phyloP scores from a whole-genome alignment of 1,140 invertebrate genomes.

The Solen grandis region DNA sequence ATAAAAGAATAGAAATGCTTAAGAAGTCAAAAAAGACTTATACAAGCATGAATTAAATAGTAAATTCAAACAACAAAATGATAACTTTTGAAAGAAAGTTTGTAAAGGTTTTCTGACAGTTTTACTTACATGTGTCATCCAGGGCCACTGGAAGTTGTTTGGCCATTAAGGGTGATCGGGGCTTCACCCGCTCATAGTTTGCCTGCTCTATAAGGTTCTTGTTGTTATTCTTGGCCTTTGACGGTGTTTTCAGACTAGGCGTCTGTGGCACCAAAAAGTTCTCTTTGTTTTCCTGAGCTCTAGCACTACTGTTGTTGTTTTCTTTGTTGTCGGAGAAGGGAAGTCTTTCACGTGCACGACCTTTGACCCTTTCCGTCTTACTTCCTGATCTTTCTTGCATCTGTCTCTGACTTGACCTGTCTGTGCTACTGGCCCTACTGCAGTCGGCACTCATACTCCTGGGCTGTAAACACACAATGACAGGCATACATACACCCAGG shows the following conservation, averaged over 20 bases:
- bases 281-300: slow-evolving; percentile 74
- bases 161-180: slow-evolving; percentile 65
- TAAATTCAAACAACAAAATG: too few species aligned
- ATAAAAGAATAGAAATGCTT: too few species aligned
- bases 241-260: slow-evolving; percentile 62
- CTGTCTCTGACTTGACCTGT: slow-evolving; percentile 2
- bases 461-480: too few species aligned
- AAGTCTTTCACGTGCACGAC: slow-evolving; percentile 69
- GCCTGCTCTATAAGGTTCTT: slow-evolving; percentile 50
- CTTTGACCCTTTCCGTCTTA: slow-evolving; percentile 56
- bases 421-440: slow-evolving; percentile 32
- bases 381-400: slow-evolving; percentile 22
- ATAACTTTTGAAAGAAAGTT: too few species aligned
- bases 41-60: too few species aligned
- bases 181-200: slow-evolving; percentile 48
- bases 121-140: slow-evolving; percentile 75
- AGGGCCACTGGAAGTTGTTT: slow-evolving; percentile 68
- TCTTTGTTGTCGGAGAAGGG: slow-evolving; percentile 56
- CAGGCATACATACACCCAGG: too few species aligned
- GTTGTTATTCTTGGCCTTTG: slow-evolving; percentile 18
- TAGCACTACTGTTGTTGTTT: slow-evolving; percentile 51
- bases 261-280: slow-evolving; percentile 79
- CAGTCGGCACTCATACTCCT: slow-evolving; percentile 63
- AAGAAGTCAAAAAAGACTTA: too few species aligned
- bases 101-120: too few species aligned